A percentile compares a stretch with the other conserved stretches of the same genome.
Conservation (phyloP, 2,113 vertebrate genomes). For the Arvicanthis niloticus region DNA sequence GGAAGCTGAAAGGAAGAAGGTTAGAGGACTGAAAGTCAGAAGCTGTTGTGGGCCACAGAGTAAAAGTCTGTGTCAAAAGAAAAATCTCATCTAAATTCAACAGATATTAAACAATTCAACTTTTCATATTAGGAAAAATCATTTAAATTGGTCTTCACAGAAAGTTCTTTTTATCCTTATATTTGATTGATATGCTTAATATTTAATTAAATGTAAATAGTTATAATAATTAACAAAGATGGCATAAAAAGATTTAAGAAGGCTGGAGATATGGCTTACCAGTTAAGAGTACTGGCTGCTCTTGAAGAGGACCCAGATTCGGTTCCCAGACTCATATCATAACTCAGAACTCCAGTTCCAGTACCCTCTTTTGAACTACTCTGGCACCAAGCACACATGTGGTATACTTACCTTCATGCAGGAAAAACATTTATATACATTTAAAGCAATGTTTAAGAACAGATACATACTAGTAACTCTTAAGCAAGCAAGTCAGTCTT, state of each 20-base stretch:
- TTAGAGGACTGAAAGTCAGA: not conserved
- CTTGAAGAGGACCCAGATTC: not conserved
- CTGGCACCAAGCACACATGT: not conserved
- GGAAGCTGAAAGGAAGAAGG: not conserved
- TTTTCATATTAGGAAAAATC: slow-evolving; percentile 53
- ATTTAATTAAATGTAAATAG: not conserved
- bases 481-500: not conserved
- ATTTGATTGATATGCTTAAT: slow-evolving; percentile 26
- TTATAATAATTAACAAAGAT: not conserved
- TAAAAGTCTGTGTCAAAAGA: not conserved
- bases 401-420: not conserved
- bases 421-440: not conserved
- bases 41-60: not conserved
- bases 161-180: slow-evolving; percentile 31
- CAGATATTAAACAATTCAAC: not conserved
- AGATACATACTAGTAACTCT: not conserved
- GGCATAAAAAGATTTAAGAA: not conserved
- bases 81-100: not conserved
- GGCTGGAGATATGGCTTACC: not conserved
- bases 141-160: not conserved
- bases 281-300: not conserved
- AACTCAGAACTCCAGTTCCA: not conserved
- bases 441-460: not conserved
- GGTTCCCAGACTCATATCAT: not conserved
- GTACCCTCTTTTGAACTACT: not conserved